Percentiles rank a stretch among this genome's conserved stretches.
Conservation (phyloP, 2,797 vertebrate genomes). For the Alosa sapidissima region DNA sequence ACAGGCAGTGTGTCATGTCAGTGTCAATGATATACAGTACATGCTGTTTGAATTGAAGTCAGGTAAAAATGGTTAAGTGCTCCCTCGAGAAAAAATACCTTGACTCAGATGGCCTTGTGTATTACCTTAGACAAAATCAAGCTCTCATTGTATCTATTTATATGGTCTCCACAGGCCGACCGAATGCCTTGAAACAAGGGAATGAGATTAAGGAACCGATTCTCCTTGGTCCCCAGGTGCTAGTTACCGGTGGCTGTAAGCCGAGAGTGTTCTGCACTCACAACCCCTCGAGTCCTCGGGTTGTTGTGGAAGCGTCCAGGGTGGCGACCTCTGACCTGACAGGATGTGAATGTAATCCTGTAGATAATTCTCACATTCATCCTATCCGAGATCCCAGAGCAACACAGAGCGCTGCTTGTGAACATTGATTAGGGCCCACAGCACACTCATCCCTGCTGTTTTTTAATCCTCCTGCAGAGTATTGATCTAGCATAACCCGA, state of each 20-base stretch:
- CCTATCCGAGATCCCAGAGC: not conserved
- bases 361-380: conserved; percentile 1
- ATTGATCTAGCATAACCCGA: not conserved
- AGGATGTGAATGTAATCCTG: conserved; percentile 11
- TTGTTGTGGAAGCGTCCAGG: not conserved
- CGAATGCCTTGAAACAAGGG: not conserved
- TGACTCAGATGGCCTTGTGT: not conserved
- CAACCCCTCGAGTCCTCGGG: not conserved
- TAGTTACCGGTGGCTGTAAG: not conserved
- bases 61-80: not conserved
- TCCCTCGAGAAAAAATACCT: not conserved
- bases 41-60: not conserved
- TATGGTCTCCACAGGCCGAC: not conserved
- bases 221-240: not conserved
- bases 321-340: not conserved
- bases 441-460: not conserved
- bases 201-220: not conserved
- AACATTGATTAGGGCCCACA: not conserved
- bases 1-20: too few species aligned
- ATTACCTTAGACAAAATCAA: not conserved
- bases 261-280: not conserved
- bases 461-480: not conserved
- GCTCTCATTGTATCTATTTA: not conserved
- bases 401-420: not conserved
- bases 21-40: too few species aligned